Evolutionary conservation across 2,888 invertebrate genomes (phyloP), one percentile per base, ranked within the genome.

Genomic region (Sminthurinus aureus): DNA sequence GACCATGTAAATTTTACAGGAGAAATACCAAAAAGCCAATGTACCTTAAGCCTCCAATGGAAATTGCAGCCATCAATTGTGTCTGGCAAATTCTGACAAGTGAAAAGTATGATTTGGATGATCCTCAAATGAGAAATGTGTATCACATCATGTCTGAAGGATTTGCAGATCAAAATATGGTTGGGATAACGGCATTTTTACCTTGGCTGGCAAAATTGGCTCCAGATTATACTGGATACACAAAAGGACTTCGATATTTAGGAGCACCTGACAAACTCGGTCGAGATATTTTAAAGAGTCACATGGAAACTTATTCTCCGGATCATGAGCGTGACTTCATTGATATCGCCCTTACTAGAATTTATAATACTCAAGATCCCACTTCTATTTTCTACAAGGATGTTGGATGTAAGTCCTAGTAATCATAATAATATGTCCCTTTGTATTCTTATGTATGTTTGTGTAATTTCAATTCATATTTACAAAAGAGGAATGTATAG

Each of bases 301-400:
- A 89, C 82, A 86, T 88, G 58, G 84, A 84, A 15, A 86, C 83
- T 3, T 85, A 87, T 69, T 81, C 84, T 20, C 79, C 83, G 0
- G 88, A 86, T 13, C 84, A 87, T 18, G 87, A 86, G 38, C 78
- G 86, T 13, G 89, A 89, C 76, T 89, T 88, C 38, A 89, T 89
- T 84, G 89, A 89, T 77, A 85, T 85, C 50, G 86, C 88, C 26
- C 82, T 89, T 15, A 87, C 87, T 13, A 85, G 85, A 83, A 87
- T 88, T 67, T 86, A 87, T 75, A 82, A 80, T 20, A 88, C 86
- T 0, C 84, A 76, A 38, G 86, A 85, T 76, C 85, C 83, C 58
- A 85, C 69, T 15, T 87, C 87, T 8, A 83, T 85, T 80, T 88
- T 88, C 84, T 88, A 85, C 79, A 84, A 85, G 71, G 81, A 84